Evolutionary conservation across 1,140 invertebrate genomes (phyloP).

Genomic region (Radopholus similis): DNA sequence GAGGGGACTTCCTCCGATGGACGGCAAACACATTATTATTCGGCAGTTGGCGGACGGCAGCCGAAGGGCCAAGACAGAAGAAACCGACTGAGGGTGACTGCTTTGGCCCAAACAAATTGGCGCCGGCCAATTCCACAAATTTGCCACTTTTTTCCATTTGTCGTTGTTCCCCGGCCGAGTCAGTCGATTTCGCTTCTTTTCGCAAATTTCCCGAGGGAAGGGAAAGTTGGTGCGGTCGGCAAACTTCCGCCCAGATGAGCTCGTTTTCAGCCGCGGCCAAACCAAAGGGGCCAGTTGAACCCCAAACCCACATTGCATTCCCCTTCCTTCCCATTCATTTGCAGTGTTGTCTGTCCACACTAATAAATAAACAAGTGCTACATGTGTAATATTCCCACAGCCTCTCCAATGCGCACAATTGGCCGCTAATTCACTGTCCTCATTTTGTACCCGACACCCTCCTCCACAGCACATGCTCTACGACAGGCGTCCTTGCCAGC

Average conservation of each 20-base stretch:
- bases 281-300: neutral
- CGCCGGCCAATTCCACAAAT: too few relatives aligned
- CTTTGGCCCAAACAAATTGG: too few relatives aligned
- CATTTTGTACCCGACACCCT: neutral
- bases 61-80: too few relatives aligned
- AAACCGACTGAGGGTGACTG: too few relatives aligned
- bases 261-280: too few relatives aligned
- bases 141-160: too few relatives aligned
- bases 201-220: neutral
- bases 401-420: neutral
- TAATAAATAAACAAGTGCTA: neutral
- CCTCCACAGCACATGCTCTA: neutral
- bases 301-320: neutral
- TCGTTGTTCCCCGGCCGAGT: too few relatives aligned
- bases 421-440: neutral
- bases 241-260: neutral
- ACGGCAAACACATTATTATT: too few relatives aligned
- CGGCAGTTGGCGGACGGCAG: too few relatives aligned
- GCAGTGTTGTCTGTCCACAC: neutral
- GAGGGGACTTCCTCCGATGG: too few relatives aligned
- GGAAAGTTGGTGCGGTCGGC: neutral
- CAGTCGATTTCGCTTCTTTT: too few relatives aligned
- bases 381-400: neutral
- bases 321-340: neutral
- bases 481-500: slow-evolving; percentile 29